Base-by-base conservation (phyloP, 35 echinoderm and acorn worm genomes). In the Apostichopus japonicus region DNA sequence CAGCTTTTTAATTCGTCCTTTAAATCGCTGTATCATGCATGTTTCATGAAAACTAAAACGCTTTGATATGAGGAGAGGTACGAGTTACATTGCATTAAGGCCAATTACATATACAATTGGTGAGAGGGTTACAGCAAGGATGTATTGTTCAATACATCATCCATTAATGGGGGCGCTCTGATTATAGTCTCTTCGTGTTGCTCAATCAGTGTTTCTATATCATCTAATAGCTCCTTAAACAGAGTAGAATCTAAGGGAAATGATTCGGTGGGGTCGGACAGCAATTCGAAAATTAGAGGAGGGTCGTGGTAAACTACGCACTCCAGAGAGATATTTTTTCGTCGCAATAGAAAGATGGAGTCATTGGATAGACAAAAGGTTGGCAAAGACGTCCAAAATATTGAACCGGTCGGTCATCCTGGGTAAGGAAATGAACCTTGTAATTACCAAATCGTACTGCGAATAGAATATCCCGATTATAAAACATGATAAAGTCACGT, bases 241-340 rank as follows among this genome's bases (percentile, higher is more conserved):
- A 77, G 16, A 0, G 13, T 22, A 6, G 70, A 23, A 77, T 87
- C 54, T 56, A 79, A 55, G 17, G 86, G 86, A 44, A 10, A 79
- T 1, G 72, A 75, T 79, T 95, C 94, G 21, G 56, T 87, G 6
- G 94, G 94, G 79, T 95, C 94, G 24, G 8, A 54, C 2, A 63
- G 81, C 6, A 95, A 8, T 33, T 95, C 57, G 24, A 78, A 95
- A 9, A 92, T 86, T 10, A 95, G 44, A 70, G 94, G 94, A 65
- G 94, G 94, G 87, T 95, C 70, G 44, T 92, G 90, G 16, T 65
- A 4, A 23, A 2, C 72, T 23, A 91, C 65, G 56, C 90, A 92
- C 52, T 79, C 70, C 7, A 7, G 21, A 21, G 23, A 15, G 9
- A 8, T 59, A 23, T 83, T 23, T n/a, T 55, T 21, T 91, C 65